phyloP scores from a whole-genome alignment of 1,140 invertebrate genomes.

The Drosophila asahinai region DNA sequence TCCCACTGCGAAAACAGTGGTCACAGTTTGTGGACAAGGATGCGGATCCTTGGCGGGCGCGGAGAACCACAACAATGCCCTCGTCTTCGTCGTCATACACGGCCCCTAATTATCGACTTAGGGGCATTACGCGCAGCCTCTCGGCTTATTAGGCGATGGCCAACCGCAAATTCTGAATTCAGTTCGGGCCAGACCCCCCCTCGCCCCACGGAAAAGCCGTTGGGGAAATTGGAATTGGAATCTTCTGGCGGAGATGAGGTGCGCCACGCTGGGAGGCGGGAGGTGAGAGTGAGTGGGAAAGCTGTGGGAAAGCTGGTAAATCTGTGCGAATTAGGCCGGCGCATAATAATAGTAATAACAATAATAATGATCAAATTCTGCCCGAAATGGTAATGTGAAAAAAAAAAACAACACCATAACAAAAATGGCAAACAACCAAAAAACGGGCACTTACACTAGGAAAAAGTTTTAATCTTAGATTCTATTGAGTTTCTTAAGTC shows the following conservation, averaged over 20 bases:
- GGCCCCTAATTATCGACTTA: constrained; percentile 57
- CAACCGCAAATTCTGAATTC: constrained; percentile 16
- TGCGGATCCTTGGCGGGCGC: background rate
- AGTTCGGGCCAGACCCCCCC: background rate
- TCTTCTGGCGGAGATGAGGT: constrained; percentile 6
- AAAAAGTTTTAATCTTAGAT: background rate
- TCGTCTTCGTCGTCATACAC: constrained; percentile 4
- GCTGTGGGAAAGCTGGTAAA: constrained; percentile 31
- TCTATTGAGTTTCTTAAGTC: no score
- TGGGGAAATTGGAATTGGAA: background rate
- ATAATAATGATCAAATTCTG: constrained; percentile 39
- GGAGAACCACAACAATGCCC: constrained; percentile 21
- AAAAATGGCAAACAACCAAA: background rate
- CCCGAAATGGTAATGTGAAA: constrained; percentile 6
- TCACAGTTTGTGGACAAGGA: background rate
- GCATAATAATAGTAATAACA: constrained; percentile 37
- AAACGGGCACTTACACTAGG: background rate
- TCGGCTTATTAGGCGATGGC: constrained; percentile 46
- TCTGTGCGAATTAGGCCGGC: constrained; percentile 49
- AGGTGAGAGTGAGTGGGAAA: background rate
- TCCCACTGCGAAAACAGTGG: background rate
- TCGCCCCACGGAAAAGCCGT: background rate
- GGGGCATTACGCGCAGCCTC: constrained; percentile 27
- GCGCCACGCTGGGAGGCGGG: background rate
- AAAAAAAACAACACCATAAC: background rate